Evolutionary conservation across 2,888 invertebrate species (phyloP).

Genomic region (Chalcosyrphus nemorum): DNA sequence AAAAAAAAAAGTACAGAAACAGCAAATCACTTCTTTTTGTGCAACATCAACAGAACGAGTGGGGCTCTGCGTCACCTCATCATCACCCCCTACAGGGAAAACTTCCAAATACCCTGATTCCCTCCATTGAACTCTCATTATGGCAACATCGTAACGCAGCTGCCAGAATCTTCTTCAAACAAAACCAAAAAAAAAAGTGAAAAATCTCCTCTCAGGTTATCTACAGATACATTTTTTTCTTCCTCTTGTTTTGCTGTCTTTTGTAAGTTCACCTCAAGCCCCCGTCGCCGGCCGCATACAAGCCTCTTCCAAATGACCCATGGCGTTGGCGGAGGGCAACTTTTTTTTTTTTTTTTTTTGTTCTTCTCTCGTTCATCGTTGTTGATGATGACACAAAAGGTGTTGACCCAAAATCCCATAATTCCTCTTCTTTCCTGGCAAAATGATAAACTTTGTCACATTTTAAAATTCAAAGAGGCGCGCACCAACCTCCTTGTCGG

Average conservation of each 20-base stretch:
- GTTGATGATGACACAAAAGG: constrained; percentile 72
- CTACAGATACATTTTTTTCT: constrained; percentile 25
- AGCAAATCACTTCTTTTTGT: constrained; percentile 44
- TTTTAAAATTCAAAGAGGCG: constrained; percentile 64
- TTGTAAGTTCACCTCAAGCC: neutral
- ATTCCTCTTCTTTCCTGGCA: constrained; percentile 51
- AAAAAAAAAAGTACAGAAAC: constrained; percentile 21
- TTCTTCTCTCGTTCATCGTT: constrained; percentile 53
- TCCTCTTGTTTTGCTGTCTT: neutral
- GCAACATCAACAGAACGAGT: constrained; percentile 10
- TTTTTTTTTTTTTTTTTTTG: constrained; percentile 8
- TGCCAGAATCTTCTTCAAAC: constrained; percentile 29
- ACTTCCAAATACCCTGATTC: constrained; percentile 48
- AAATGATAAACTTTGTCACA: constrained; percentile 66
- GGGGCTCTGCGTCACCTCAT: constrained; percentile 31
- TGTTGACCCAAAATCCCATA: constrained; percentile 71
- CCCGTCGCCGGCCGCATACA: neutral
- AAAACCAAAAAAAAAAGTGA: constrained; percentile 1
- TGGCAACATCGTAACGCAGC: constrained; percentile 44
- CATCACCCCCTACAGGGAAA: constrained; percentile 14
- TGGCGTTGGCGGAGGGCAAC: constrained; percentile 32
- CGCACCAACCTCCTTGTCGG: neutral
- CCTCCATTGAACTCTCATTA: constrained; percentile 68
- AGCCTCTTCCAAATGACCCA: constrained; percentile 52
- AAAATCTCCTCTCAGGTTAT: constrained; percentile 18